Conservation (phyloP, 2,113 vertebrate species). For the Perca fluviatilis region DNA sequence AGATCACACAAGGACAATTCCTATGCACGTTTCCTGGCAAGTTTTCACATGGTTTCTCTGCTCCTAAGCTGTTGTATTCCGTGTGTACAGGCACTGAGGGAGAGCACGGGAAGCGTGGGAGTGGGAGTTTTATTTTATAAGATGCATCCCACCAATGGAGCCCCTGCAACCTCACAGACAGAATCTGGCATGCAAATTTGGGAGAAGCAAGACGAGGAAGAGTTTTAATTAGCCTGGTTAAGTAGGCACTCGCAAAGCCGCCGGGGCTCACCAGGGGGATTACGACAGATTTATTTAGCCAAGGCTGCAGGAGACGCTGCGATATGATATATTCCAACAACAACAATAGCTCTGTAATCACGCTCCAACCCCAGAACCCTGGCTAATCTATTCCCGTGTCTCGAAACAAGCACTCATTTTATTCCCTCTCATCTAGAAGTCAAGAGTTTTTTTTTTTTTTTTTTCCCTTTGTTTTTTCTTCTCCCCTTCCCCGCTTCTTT, state of each 20-base stretch:
- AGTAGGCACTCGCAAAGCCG: constrained; percentile 74
- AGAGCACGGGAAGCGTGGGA: background rate
- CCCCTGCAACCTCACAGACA: constrained; percentile 60
- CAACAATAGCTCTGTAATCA: constrained; percentile 83
- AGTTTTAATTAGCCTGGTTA: constrained; percentile 84
- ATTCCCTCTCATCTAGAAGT: constrained; percentile 80
- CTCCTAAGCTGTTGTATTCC: background rate
- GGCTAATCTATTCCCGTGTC: constrained; percentile 78
- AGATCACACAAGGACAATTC: constrained; percentile 55
- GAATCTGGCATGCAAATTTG: constrained; percentile 72
- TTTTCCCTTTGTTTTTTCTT: constrained; percentile 22
- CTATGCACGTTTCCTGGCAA: constrained; percentile 35
- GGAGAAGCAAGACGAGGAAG: constrained; percentile 75
- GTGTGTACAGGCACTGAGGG: background rate
- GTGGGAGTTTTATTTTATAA: constrained; percentile 23
- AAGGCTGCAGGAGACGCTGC: constrained; percentile 77
- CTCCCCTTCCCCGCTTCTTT: constrained; percentile 17
- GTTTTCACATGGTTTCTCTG: constrained; percentile 41
- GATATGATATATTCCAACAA: constrained; percentile 81
- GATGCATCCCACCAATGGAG: constrained; percentile 54
- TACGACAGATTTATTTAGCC: constrained; percentile 82
- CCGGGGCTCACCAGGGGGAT: constrained; percentile 78
- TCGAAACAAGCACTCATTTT: constrained; percentile 69
- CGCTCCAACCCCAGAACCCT: constrained; percentile 73
- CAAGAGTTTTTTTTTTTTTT: constrained; percentile 73